Base-by-base conservation (phyloP, 2,888 invertebrate genomes). In the Catocala nupta region DNA sequence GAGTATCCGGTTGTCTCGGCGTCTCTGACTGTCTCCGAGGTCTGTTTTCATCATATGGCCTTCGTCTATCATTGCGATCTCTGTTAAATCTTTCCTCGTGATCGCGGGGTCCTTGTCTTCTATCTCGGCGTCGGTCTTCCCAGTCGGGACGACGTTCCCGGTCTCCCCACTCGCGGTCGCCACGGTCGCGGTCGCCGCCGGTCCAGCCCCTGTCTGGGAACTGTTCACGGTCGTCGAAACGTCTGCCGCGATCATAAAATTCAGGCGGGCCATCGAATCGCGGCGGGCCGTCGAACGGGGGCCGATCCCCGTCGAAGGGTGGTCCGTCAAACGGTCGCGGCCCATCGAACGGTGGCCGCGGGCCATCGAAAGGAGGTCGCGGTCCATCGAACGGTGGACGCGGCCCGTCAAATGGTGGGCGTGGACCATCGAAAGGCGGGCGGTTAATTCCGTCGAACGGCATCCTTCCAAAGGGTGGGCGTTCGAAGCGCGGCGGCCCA, bases 171-270 rank as follows among this genome's bases (percentile, higher is more conserved):
- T 61, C 61, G 9, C 86, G 75, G 7, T 88, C 81, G 56, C 85
- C 61, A 10, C 86, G 76, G 8, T 88, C 80, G 57, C 85, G 75
- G 1, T 87, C 88, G 4, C 86, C 88, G n/a, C 88, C 86, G 52
- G 86, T 88, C 93, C 91, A 90, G 0, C 83, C 85, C 43, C 91
- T 80, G 0, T 93, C 93, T 44, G 85, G 86, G 67, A 83, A 92
- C 63, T 85, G 85, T 11, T 91, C 92, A 47, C 92, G 81, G 0
- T 93, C 93, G 1, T 93, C 94, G 70, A 90, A 93, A 43, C 92
- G 84, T 55, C 92, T 82, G 61, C 89, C 89, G 53, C 94, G 83
- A 25, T 94, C 93, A 72, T 90, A 93, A 84, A 86, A 91, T 45
- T 92, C 92, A 0, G 91, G 89, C 0, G 91, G 91, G 0, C 89